Evolutionary conservation across 2,888 invertebrate species (phyloP).

Genomic region (Apodemia hepburni): DNA sequence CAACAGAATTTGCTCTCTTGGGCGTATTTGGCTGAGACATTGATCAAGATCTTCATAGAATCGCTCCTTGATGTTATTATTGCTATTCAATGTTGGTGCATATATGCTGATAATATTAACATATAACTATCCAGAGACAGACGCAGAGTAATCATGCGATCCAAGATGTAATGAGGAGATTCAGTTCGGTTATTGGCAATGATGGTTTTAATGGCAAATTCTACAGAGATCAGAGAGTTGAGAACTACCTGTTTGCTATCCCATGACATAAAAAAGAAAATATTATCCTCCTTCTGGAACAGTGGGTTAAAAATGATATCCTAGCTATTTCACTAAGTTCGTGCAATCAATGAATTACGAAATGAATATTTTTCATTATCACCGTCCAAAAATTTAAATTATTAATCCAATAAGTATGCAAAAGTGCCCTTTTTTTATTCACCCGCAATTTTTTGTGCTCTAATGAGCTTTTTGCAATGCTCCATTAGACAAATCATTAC

Average conservation of each 20-base stretch:
- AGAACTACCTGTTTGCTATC: no score
- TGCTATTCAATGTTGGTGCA: no score
- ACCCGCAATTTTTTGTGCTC: not conserved
- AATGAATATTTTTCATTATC: not conserved
- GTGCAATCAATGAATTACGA: not conserved
- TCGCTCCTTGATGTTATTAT: no score
- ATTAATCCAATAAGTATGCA: slow-evolving; percentile 4
- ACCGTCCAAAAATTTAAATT: not conserved
- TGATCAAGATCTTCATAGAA: not conserved
- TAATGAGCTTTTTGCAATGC: slow-evolving; percentile 2
- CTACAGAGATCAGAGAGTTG: no score
- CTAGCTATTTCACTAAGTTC: not conserved
- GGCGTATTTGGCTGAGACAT: not conserved
- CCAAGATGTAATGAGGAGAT: not conserved
- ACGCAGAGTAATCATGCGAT: not conserved
- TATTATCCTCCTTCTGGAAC: no score
- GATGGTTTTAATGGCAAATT: not conserved
- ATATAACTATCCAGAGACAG: not conserved
- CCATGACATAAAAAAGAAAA: no score
- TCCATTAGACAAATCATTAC: slow-evolving; percentile 11
- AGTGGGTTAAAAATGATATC: not conserved
- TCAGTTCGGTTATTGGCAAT: not conserved
- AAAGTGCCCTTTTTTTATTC: not conserved
- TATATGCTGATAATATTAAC: not conserved
- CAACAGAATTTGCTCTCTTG: no score